A percentile compares a stretch with the other conserved stretches of the same genome.
Conservation (phyloP, 2,888 invertebrate species). For the Tenthredo distinguenda region DNA sequence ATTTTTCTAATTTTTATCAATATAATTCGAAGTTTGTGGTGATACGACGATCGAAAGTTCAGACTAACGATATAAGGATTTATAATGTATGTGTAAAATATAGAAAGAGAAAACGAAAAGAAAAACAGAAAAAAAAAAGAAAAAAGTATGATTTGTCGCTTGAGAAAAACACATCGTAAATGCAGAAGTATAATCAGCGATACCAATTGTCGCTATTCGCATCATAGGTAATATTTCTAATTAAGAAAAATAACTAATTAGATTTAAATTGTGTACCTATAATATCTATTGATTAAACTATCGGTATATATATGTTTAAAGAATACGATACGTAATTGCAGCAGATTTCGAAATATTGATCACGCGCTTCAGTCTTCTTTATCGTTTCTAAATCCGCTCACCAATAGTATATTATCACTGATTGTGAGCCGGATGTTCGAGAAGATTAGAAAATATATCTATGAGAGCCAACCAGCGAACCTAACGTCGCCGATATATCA, state of each 20-base stretch:
- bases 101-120: not conserved
- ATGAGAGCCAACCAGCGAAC: not conserved
- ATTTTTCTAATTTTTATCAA: not conserved
- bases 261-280: not conserved
- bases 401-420: not conserved
- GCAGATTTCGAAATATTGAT: not conserved
- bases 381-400: not conserved
- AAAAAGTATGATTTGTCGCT: not conserved
- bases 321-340: slow-evolving; percentile 13
- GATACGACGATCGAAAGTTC: not conserved
- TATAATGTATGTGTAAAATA: not conserved
- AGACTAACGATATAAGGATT: not conserved
- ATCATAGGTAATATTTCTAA: not conserved
- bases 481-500: not conserved
- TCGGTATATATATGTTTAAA: not conserved
- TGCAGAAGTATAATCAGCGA: not conserved
- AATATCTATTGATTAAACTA: not conserved
- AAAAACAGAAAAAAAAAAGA: not conserved
- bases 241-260: not conserved
- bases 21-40: not conserved
- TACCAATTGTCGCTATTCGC: not conserved
- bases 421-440: not conserved
- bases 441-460: not conserved
- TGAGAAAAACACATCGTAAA: not conserved
- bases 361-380: not conserved